phyloP scores from a whole-genome alignment of 2,888 invertebrate species.

The Melieria omissa region DNA sequence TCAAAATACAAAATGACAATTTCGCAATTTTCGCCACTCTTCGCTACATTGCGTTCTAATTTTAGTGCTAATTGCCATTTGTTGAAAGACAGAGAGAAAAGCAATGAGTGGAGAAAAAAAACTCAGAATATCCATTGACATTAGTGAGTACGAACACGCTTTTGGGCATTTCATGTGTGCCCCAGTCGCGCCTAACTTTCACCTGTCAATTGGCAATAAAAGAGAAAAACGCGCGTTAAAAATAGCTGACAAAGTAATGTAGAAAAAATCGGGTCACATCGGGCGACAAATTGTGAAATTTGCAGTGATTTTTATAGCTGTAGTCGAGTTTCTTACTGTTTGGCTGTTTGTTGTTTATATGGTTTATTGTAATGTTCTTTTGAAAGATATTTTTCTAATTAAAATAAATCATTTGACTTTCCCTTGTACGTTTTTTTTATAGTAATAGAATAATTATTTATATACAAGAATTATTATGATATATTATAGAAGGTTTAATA shows the following conservation, averaged over 20 bases:
- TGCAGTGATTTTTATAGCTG: not conserved
- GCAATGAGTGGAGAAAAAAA: not conserved
- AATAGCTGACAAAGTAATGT: too few relatives aligned
- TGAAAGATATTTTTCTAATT: not conserved
- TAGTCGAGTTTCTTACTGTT: not conserved
- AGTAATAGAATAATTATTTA: too few relatives aligned
- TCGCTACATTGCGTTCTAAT: slow-evolving; percentile 20
- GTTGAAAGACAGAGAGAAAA: not conserved
- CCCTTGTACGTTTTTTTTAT: too few relatives aligned
- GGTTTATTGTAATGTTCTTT: not conserved
- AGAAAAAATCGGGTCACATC: too few relatives aligned
- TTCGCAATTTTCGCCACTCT: not conserved
- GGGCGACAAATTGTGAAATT: not conserved
- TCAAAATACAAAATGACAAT: too few relatives aligned
- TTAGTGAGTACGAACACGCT: too few relatives aligned
- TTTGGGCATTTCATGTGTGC: too few relatives aligned
- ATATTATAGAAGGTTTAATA: too few relatives aligned
- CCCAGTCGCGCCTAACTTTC: slow-evolving; percentile 14
- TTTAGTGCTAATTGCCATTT: slow-evolving; percentile 28
- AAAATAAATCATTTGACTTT: not conserved
- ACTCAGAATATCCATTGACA: too few relatives aligned
- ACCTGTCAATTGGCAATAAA: slow-evolving; percentile 26
- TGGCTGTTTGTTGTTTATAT: not conserved
- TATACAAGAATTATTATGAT: too few relatives aligned
- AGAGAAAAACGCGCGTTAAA: too few relatives aligned